A percentile compares a stretch with the other conserved stretches of the same genome.
Conservation (phyloP, 2,113 vertebrate genomes). For the Hirundichthys speculiger region DNA sequence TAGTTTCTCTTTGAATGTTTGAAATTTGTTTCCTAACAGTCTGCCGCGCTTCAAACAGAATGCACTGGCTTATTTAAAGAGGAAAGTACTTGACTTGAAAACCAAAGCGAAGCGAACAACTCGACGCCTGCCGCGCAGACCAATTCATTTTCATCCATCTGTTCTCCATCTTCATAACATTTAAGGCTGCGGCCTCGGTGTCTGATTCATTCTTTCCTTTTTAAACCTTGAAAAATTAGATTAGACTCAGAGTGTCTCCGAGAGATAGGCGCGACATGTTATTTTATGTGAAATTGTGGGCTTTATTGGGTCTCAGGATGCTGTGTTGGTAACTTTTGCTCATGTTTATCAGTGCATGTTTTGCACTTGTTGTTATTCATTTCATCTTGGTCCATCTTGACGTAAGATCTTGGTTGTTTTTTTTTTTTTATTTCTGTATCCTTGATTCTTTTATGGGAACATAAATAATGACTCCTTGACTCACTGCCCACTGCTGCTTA, state of each 20-base stretch:
- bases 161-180: background rate
- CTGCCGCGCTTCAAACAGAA: background rate
- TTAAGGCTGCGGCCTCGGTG: background rate
- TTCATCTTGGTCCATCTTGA: background rate
- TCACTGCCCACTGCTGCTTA: background rate
- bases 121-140: background rate
- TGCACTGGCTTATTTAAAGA: background rate
- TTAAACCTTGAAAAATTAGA: background rate
- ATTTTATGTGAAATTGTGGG: background rate
- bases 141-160: background rate
- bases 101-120: background rate
- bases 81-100: background rate
- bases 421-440: background rate
- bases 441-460: background rate
- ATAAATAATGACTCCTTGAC: background rate
- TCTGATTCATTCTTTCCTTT: background rate
- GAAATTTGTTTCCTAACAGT: constrained; percentile 13
- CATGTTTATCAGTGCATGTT: background rate
- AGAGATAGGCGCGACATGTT: background rate
- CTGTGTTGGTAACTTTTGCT: background rate
- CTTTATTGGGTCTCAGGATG: background rate
- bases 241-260: background rate
- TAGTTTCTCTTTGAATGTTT: constrained; percentile 1
- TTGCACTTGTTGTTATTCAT: background rate
- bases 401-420: too few species aligned